Evolutionary conservation across 1,140 invertebrate species (phyloP).

Genomic region (Solenopsis fugax): DNA sequence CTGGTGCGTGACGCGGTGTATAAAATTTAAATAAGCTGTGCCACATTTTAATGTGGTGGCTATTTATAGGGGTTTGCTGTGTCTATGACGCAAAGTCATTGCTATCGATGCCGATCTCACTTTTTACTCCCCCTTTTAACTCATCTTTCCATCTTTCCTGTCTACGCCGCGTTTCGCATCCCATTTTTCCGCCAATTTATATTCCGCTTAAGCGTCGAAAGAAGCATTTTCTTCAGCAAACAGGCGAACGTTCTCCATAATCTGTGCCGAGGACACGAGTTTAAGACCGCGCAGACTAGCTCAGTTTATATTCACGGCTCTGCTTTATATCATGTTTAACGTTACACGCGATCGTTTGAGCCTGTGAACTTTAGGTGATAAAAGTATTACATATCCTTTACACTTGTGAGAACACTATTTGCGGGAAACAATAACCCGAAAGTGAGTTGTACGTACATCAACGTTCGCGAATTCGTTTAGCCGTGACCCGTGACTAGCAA

Average conservation of each 20-base stretch:
- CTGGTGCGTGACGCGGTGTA: neutral
- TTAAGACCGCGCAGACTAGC: slow-evolving; percentile 24
- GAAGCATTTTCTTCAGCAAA: slow-evolving; percentile 47
- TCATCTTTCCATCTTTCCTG: neutral
- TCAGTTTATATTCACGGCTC: slow-evolving; percentile 18
- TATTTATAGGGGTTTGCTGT: slow-evolving; percentile 24
- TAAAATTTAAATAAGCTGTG: slow-evolving; percentile 65
- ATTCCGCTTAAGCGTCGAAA: slow-evolving; percentile 54
- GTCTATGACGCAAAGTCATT: neutral
- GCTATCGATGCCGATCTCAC: slow-evolving; percentile 34
- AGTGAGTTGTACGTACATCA: slow-evolving; percentile 4
- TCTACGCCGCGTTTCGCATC: slow-evolving; percentile 7
- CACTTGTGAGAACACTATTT: neutral
- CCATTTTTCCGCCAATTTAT: slow-evolving; percentile 60
- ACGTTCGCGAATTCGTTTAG: slow-evolving; percentile 21
- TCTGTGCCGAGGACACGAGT: slow-evolving; percentile 26
- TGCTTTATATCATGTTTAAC: slow-evolving; percentile 20
- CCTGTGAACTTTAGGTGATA: slow-evolving; percentile 6
- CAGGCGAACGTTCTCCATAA: slow-evolving; percentile 40
- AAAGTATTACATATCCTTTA: slow-evolving; percentile 11
- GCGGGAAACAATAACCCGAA: slow-evolving; percentile 44
- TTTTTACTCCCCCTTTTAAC: neutral
- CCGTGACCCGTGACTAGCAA: neutral
- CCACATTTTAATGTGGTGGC: slow-evolving; percentile 8
- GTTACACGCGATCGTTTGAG: neutral